Percentiles rank a stretch among this genome's conserved stretches.
Evolutionary conservation across 2,113 vertebrate genomes (phyloP).

Genomic region (Ictalurus punctatus): DNA sequence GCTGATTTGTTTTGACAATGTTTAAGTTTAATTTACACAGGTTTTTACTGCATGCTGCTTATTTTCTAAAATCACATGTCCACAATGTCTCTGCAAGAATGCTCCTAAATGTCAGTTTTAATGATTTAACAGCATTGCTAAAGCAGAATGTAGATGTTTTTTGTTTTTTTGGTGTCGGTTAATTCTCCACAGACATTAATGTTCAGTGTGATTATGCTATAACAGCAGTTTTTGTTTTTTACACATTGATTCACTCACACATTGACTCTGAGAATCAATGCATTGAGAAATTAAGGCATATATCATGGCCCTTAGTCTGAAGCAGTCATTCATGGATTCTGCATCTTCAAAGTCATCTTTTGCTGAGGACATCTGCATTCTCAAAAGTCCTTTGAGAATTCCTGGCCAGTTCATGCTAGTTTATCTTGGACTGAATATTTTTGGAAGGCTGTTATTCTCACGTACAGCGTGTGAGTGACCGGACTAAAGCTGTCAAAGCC

Average conservation of each 20-base stretch:
- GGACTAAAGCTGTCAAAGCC: slow-evolving; percentile 44
- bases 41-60: neutral
- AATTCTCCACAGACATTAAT: neutral
- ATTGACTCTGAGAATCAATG: neutral
- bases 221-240: neutral
- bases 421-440: slow-evolving; percentile 54
- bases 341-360: slow-evolving; percentile 31
- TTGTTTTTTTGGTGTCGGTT: neutral
- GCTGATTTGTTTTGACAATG: neutral
- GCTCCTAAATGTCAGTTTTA: neutral
- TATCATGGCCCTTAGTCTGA: neutral
- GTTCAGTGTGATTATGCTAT: neutral
- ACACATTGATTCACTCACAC: neutral
- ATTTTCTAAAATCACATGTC: neutral
- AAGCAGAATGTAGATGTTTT: neutral
- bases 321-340: slow-evolving; percentile 7
- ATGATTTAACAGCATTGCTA: neutral
- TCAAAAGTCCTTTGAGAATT: slow-evolving; percentile 46
- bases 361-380: slow-evolving; percentile 52
- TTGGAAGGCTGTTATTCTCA: slow-evolving; percentile 50
- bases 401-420: slow-evolving; percentile 36
- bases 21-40: neutral
- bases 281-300: slow-evolving; percentile 5
- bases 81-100: neutral
- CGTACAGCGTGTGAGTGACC: slow-evolving; percentile 53